phyloP scores from a whole-genome alignment of 2,888 invertebrate genomes.

The Scaptomyza tumidula region DNA sequence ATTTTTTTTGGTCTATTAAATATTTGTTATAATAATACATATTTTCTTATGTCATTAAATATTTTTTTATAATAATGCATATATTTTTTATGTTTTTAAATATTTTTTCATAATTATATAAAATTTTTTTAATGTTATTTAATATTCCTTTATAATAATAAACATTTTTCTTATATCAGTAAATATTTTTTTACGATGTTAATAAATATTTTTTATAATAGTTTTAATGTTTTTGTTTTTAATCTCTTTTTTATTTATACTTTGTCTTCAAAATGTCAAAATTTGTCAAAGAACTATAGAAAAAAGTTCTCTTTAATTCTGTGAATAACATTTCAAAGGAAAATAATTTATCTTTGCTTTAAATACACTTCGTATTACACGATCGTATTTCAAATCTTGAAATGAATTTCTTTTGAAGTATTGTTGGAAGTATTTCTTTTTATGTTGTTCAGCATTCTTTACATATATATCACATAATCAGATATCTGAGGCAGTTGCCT shows the following conservation, averaged over 20 bases:
- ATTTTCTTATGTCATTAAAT: background rate
- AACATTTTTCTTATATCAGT: too few relatives aligned
- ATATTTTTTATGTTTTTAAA: background rate
- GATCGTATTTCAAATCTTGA: conserved; percentile 12
- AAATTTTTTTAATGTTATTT: background rate
- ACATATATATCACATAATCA: conserved; percentile 21
- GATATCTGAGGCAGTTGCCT: conserved; percentile 35
- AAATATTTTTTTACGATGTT: too few relatives aligned
- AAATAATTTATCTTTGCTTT: background rate
- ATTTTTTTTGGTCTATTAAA: too few relatives aligned
- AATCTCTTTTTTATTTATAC: too few relatives aligned
- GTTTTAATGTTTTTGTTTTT: too few relatives aligned
- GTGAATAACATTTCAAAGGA: background rate
- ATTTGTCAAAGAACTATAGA: background rate
- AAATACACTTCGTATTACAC: background rate
- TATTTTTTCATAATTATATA: background rate
- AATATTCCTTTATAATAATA: too few relatives aligned
- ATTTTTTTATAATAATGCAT: too few relatives aligned
- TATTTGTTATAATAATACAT: too few relatives aligned
- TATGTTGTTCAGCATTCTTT: background rate
- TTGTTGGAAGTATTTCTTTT: background rate
- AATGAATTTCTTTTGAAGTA: conserved; percentile 27
- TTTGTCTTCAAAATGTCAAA: too few relatives aligned
- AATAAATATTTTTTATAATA: too few relatives aligned
- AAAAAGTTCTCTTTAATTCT: background rate